These are phyloP conservation scores for Battus philenor DNA, from an alignment of 1,140 invertebrate species.

Conservation along the genomic window DNA sequence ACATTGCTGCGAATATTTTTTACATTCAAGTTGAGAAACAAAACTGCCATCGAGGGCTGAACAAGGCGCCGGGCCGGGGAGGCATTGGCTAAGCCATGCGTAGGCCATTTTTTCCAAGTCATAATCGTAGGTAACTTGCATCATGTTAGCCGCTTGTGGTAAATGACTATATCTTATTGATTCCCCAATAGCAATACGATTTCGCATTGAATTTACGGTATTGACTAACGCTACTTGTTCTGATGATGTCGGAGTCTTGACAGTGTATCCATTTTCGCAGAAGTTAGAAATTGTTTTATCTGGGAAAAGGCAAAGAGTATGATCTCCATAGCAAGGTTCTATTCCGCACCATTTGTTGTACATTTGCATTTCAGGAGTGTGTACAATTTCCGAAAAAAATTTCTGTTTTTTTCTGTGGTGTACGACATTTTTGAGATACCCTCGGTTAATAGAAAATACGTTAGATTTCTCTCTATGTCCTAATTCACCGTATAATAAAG, in stretches of 20 bases:
- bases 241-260: slow-evolving; percentile 31
- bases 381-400: slow-evolving; percentile 9
- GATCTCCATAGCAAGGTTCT: slow-evolving; percentile 58
- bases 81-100: slow-evolving; percentile 55
- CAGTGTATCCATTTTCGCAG: slow-evolving; percentile 39
- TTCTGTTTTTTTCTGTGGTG: slow-evolving; percentile 16
- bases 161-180: slow-evolving; percentile 47
- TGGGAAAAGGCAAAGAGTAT: slow-evolving; percentile 56
- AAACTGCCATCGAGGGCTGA: slow-evolving; percentile 42
- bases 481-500: slow-evolving; percentile 46
- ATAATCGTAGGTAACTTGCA: slow-evolving; percentile 55
- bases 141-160: slow-evolving; percentile 59
- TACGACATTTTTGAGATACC: slow-evolving; percentile 42
- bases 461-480: slow-evolving; percentile 27
- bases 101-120: slow-evolving; percentile 55
- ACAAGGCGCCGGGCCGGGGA: slow-evolving; percentile 56
- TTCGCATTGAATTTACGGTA: slow-evolving; percentile 61
- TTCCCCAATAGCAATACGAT: slow-evolving; percentile 44
- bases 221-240: slow-evolving; percentile 45
- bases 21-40: slow-evolving; percentile 57
- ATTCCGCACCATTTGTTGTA: slow-evolving; percentile 55
- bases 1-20: slow-evolving; percentile 45
- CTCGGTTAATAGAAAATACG: slow-evolving; percentile 41
- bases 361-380: slow-evolving; percentile 18
- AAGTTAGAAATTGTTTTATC: slow-evolving; percentile 30